Conservation (phyloP, 2,797 vertebrate species). For the Babyrousa celebensis region DNA sequence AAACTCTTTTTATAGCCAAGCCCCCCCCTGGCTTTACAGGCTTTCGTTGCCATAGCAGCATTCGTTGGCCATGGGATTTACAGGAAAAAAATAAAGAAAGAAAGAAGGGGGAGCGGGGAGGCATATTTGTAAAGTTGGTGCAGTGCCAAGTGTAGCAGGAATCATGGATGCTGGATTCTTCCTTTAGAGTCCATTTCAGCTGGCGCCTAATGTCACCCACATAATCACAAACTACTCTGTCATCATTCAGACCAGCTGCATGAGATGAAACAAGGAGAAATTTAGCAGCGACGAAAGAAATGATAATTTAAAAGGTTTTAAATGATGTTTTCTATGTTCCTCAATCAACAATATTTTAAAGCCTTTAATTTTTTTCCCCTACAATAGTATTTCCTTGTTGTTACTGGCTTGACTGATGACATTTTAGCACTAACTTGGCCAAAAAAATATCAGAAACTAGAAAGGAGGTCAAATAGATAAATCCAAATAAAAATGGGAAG, state of each 20-base stretch:
- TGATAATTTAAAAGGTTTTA: conserved; percentile 92
- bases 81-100: conserved; percentile 36
- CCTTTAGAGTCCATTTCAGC: conserved; percentile 93
- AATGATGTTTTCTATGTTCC: conserved; percentile 92
- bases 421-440: conserved; percentile 81
- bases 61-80: conserved; percentile 87
- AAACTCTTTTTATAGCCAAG: conserved; percentile 85
- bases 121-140: conserved; percentile 89
- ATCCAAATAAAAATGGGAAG: conserved; percentile 83
- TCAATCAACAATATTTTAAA: conserved; percentile 91
- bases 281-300: conserved; percentile 89
- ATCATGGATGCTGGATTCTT: conserved; percentile 89
- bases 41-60: conserved; percentile 89
- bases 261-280: conserved; percentile 91
- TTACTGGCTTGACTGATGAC: conserved; percentile 83
- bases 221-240: conserved; percentile 91
- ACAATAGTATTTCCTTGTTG: conserved; percentile 84
- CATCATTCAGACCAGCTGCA: conserved; percentile 91
- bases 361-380: conserved; percentile 87
- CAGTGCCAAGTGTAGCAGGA: conserved; percentile 89
- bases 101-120: background rate
- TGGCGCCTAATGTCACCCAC: conserved; percentile 90
- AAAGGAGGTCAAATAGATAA: conserved; percentile 88
- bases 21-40: conserved; percentile 75
- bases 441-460: conserved; percentile 86